Evolutionary conservation across 2,888 invertebrate genomes (phyloP).

Genomic region (Schizotus pectinicornis): DNA sequence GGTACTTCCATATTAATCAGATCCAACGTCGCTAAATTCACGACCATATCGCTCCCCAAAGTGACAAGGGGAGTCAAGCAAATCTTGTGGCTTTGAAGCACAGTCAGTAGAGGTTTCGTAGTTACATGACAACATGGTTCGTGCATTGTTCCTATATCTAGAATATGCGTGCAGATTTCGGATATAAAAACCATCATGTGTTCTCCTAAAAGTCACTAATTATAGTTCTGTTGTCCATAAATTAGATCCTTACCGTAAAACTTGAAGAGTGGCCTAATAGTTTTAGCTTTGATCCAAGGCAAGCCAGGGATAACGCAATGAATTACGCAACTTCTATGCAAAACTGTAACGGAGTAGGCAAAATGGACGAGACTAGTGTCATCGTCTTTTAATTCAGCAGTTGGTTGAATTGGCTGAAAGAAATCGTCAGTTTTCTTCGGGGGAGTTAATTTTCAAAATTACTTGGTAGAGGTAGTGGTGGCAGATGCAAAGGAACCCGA

Average conservation of each 20-base stretch:
- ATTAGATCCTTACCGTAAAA: conserved; percentile 62
- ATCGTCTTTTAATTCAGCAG: conserved; percentile 59
- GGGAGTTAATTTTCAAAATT: too few relatives aligned
- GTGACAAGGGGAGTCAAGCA: conserved; percentile 70
- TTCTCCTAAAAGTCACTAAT: conserved; percentile 65
- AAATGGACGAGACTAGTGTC: conserved; percentile 74
- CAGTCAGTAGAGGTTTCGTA: conserved; percentile 67
- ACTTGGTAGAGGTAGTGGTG: conserved; percentile 83
- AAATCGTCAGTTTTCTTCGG: conserved; percentile 1
- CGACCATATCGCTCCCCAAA: conserved; percentile 62
- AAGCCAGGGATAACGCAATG: conserved; percentile 84
- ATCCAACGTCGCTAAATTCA: conserved; percentile 76
- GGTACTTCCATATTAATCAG: conserved; percentile 71
- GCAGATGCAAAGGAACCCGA: conserved; percentile 77
- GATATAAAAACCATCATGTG: conserved; percentile 84
- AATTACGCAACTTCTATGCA: conserved; percentile 84
- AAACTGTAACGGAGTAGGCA: conserved; percentile 81
- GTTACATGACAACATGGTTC: conserved; percentile 84
- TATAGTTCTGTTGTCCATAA: background rate
- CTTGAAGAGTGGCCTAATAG: conserved; percentile 78
- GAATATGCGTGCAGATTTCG: conserved; percentile 81
- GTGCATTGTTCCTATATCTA: conserved; percentile 83
- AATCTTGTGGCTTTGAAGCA: conserved; percentile 67
- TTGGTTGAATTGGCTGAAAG: conserved; percentile 65
- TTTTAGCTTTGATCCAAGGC: conserved; percentile 78